Evolutionary conservation across 2,888 invertebrate species (phyloP).

Genomic region (Gnatocerus cornutus): DNA sequence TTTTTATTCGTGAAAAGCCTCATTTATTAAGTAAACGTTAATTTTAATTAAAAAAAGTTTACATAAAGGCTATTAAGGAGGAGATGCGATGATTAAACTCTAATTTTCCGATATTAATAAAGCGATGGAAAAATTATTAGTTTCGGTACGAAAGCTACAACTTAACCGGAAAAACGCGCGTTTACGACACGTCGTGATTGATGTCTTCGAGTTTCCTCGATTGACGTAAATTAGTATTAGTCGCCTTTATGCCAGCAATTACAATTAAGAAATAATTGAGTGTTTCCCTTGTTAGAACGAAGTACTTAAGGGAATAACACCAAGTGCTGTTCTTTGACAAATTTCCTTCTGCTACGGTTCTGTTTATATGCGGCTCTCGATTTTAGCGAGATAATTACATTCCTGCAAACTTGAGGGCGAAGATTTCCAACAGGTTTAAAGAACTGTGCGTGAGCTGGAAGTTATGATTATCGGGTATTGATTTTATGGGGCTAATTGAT

Average conservation of each 20-base stretch:
- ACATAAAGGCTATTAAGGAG: background rate
- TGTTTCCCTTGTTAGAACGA: slow-evolving; percentile 11
- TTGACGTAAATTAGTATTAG: slow-evolving; percentile 6
- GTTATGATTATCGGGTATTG: too few relatives aligned
- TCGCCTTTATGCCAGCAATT: slow-evolving; percentile 15
- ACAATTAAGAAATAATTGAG: slow-evolving; percentile 21
- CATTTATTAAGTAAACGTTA: background rate
- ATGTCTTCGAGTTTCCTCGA: background rate
- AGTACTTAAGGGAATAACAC: background rate
- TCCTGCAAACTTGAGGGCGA: background rate
- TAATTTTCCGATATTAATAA: slow-evolving; percentile 8
- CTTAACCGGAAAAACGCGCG: background rate
- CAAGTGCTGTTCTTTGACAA: background rate
- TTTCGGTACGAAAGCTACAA: background rate
- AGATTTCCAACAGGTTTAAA: too few relatives aligned
- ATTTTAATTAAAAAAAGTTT: slow-evolving; percentile 10
- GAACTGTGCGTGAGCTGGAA: too few relatives aligned
- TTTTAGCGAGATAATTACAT: background rate
- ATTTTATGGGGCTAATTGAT: background rate
- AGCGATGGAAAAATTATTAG: background rate
- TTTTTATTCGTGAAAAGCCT: background rate
- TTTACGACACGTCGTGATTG: slow-evolving; percentile 1
- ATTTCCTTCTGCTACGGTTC: background rate
- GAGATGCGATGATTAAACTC: slow-evolving; percentile 4
- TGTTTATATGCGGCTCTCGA: background rate